Evolutionary conservation across 2,113 vertebrate genomes (phyloP).

Genomic region (Chaenogobius annularis): DNA sequence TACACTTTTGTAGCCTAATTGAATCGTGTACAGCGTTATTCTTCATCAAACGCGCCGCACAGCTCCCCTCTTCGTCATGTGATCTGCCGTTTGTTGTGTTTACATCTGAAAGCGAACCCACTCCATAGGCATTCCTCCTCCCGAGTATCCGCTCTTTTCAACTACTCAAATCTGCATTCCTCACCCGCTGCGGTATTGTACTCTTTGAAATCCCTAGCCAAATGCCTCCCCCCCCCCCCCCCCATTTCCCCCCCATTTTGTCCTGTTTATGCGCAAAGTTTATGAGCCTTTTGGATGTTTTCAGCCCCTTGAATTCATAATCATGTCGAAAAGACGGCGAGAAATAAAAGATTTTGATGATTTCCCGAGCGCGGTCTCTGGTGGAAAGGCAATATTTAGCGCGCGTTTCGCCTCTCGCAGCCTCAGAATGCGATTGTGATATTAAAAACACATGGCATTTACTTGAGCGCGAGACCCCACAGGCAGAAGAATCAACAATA

Average conservation of each 20-base stretch:
- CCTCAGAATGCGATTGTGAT: neutral
- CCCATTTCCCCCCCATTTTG: neutral
- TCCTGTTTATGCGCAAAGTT: slow-evolving; percentile 18
- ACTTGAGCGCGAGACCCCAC: neutral
- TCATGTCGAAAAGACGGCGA: neutral
- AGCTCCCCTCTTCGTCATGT: slow-evolving; percentile 69
- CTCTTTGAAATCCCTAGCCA: slow-evolving; percentile 24
- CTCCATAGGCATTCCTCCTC: slow-evolving; percentile 47
- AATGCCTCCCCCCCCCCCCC: slow-evolving; percentile 1
- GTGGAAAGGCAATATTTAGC: slow-evolving; percentile 1
- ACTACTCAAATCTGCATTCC: slow-evolving; percentile 32
- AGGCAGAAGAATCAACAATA: slow-evolving; percentile 4
- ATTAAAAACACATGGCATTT: slow-evolving; percentile 11
- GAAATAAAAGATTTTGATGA: slow-evolving; percentile 7
- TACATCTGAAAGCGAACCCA: slow-evolving; percentile 51
- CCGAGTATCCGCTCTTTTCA: slow-evolving; percentile 46
- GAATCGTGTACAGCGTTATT: slow-evolving; percentile 71
- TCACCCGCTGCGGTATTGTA: slow-evolving; percentile 22
- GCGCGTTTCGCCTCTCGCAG: neutral
- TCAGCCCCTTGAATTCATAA: slow-evolving; percentile 1
- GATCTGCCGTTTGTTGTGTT: slow-evolving; percentile 72
- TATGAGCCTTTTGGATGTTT: slow-evolving; percentile 3
- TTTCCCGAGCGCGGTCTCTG: neutral
- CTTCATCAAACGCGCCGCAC: slow-evolving; percentile 60
- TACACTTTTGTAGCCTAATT: neutral